Evolutionary conservation across 92 coral and sea anemone species (phyloP).

Genomic region (Phenganax marumi): DNA sequence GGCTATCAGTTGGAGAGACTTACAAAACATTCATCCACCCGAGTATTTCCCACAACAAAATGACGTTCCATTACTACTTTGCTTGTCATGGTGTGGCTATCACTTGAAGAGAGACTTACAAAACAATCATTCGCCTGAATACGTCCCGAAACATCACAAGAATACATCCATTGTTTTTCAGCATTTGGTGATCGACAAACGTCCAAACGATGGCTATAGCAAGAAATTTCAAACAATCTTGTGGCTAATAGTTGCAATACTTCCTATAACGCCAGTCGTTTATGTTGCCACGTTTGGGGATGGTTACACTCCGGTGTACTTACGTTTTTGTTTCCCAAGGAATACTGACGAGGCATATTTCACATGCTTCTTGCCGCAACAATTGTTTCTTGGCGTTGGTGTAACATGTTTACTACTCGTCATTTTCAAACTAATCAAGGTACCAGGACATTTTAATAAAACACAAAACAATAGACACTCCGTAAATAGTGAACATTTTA

Average conservation of each 20-base stretch:
- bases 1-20: no score
- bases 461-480: no score
- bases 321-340: conserved; percentile 64
- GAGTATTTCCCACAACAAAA: no score
- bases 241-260: conserved; percentile 51
- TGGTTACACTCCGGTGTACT: conserved; percentile 36
- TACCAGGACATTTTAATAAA: no score
- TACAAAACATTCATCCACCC: no score
- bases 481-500: no score
- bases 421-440: conserved; percentile 72
- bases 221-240: conserved; percentile 39
- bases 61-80: no score
- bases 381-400: conserved; percentile 65
- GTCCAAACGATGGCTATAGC: neutral
- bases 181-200: conserved; percentile 42
- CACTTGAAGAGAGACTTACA: no score
- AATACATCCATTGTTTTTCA: neutral
- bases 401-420: conserved; percentile 70
- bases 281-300: conserved; percentile 56
- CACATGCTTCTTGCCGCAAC: conserved; percentile 58
- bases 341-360: conserved; percentile 46
- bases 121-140: no score
- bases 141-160: no score
- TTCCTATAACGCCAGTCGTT: conserved; percentile 74
- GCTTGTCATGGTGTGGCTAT: no score